Base-by-base conservation (phyloP, 53 echinoderm and acorn worm genomes). In the Echinarachnius parma region DNA sequence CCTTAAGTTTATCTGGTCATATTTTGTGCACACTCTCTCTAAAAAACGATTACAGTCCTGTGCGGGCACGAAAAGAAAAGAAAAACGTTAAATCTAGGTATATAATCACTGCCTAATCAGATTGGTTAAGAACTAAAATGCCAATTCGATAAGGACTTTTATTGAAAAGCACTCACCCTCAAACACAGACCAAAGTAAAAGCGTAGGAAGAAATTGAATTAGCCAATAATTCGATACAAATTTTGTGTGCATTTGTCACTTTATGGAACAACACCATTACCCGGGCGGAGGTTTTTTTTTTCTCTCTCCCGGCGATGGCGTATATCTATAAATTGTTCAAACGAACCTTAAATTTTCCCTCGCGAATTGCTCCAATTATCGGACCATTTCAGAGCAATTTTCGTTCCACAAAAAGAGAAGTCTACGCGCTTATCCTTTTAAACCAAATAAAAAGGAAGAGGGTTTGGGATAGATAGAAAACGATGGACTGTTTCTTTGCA, bases 151-250 rank as follows among this genome's bases (percentile, higher is more conserved):
- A 28, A 48, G 18, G 52, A 22, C 22, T 49, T 68, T 50, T 32
- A 50, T 68, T 68, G 68, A 68, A 68, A 68, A 68, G 68, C 68
- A 68, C 68, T 68, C 52, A 48, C 50, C 49, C 52, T 33, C 34
- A 50, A 49, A 49, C 19, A 14, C 50, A 49, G 25, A 9, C 36
- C 21, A 37, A 62, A 15, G 39, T 62, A 36, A 39, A 26, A 62
- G 36, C 24, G 36, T 44, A 46, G 46, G 46, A 46, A 46, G 65
- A n/a, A 65, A 65, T 65, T 65, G 46, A 45, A 65, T 65, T 65
- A 65, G 24, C 65, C 46, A 21, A 42, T 44, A 65, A 65, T 44
- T 65, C 45, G 10, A 65, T 36, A 22, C 65, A 65, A 46, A 44
- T 44, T 39, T 65, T 62, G 62, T 36, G 62, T 31, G 35, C 39